Base-by-base conservation (phyloP, 2,888 invertebrate genomes). In the Drosophila siamana region DNA sequence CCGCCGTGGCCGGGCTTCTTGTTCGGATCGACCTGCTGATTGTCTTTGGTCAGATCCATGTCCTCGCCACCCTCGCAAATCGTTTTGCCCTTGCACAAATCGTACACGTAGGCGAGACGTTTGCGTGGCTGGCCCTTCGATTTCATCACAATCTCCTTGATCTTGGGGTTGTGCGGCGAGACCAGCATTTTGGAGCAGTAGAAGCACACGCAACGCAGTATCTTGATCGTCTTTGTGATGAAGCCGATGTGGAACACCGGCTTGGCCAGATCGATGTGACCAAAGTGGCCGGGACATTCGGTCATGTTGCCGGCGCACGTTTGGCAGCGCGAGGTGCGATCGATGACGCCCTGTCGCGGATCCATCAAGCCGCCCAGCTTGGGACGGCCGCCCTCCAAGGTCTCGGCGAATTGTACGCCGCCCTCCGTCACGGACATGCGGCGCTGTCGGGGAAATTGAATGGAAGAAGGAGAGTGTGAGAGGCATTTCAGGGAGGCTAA, bases 171-270 rank as follows among this genome's bases (percentile, higher is more conserved):
- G 94, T 97, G 97, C 40, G 98, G 97, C 88, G 97, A 98, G 64
- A 99, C 97, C 74, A 99, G 94, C 86, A 99, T 93, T 92, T 98
- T 99, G 46, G 99, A 99, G 92, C 99, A 99, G 92, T 98, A 99
- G 92, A 99, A 99, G 92, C 99, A 99, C 19, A 99, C 99, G 93
- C 99, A 99, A 92, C 99, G 94, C n/a, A 99, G 93, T 67, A 98
- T 95, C 93, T 99, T 99, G 75, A 99, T 97, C 0, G 97, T 97
- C 93, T 99, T 99, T 33, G 98, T 98, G 54, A 99, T 94, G 90
- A 99, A 99, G 36, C 99, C 99, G 90, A 99, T 96, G 92, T 99
- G 99, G 92, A 98, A 99, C 0, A 99, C 99, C 16, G 99, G 99
- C 92, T 99, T 99, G 0, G 99, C 96, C 78, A 99, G 93, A 92